Base-by-base conservation (phyloP, 2,113 vertebrate genomes). In the Podarcis raffonei region DNA sequence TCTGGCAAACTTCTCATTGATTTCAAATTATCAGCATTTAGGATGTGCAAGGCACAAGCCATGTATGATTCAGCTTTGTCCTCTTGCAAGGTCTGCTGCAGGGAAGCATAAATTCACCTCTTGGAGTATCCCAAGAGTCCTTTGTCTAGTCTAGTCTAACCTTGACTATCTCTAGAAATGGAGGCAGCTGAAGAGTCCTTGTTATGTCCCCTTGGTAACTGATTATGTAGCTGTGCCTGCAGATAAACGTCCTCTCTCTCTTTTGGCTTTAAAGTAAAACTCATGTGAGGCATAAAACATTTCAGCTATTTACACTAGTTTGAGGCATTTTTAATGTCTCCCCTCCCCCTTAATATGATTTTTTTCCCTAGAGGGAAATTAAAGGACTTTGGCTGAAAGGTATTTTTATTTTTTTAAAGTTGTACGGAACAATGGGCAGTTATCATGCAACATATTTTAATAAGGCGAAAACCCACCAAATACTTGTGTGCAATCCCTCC, bases 231-330 rank as follows among this genome's bases (percentile, higher is more conserved):
- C 35, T 0, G 48, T 12, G 89, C 77, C 2, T 25, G 48, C 3
- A 0, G 35, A 32, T 1, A 0, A 71, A 85, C 0, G 0, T 32
- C 66, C 12, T 8, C 48, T 0, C 11, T 25, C 39, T 81, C 69
- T 30, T 75, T 65, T 89, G 76, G 0, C 1, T 25, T 1, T 25
- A 30, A 84, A 71, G 37, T 4, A 9, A 7, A 0, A 0, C 22
- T 25, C 15, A 0, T 0, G 2, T 20, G 11, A 76, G 27, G 32
- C 81, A 72, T 27, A 0, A 0, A 7, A n/a, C n/a, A 0, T 0
- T 9, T 23, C 20, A 87, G 62, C 20, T 79, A 53, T 32, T n/a
- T 71, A 11, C 59, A 53, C 1, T 69, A 20, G 4, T 57, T 59
- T 80, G 76, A 53, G 22, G n/a, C 32, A 27, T 35, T 72, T 84